A percentile compares a stretch with the other conserved stretches of the same genome.
phyloP scores from a whole-genome alignment of 1,140 invertebrate species.

The Campodea augens region DNA sequence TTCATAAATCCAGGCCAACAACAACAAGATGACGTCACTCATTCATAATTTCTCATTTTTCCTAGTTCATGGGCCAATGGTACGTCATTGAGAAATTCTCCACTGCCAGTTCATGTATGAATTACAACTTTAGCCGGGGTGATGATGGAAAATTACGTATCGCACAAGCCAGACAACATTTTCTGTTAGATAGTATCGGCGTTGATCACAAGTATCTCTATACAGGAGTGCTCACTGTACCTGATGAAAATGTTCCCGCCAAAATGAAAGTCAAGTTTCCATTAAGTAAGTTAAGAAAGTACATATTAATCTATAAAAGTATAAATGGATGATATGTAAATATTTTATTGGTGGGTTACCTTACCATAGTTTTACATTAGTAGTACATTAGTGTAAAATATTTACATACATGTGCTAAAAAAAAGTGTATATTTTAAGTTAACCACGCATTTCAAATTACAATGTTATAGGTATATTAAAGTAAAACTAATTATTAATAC shows the following conservation, averaged over 20 bases:
- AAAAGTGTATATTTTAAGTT: too few species aligned
- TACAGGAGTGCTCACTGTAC: constrained; percentile 43
- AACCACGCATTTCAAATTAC: too few species aligned
- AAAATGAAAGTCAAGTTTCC: constrained; percentile 56
- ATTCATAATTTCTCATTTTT: constrained; percentile 12
- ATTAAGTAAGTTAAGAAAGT: constrained; percentile 43
- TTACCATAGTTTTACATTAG: too few species aligned
- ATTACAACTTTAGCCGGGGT: constrained; percentile 47
- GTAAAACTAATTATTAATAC: too few species aligned
- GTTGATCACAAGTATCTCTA: constrained; percentile 56
- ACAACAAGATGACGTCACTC: too few species aligned
- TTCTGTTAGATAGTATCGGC: constrained; percentile 40
- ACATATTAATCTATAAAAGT: not conserved
- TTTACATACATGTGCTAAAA: too few species aligned
- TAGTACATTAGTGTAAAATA: too few species aligned
- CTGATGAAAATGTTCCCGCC: constrained; percentile 39
- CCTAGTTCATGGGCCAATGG: constrained; percentile 57
- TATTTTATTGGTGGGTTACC: too few species aligned
- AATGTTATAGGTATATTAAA: too few species aligned
- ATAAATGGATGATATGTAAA: not conserved
- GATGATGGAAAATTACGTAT: constrained; percentile 41
- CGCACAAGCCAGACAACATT: constrained; percentile 52
- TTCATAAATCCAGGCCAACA: not conserved
- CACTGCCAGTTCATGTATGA: constrained; percentile 54
- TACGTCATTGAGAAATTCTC: constrained; percentile 67